Percentiles rank a stretch among this genome's conserved stretches.
Evolutionary conservation across 1,140 invertebrate genomes (phyloP).

Genomic region (Drosophila melanogaster): Release_6_plus_ISO1_MT NT_033779.5:880001-880500

Average conservation of each 20-base stretch:
- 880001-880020: conserved; percentile 63
- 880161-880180: conserved; percentile 43
- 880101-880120: conserved; percentile 50
- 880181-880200: conserved; percentile 44
- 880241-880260: conserved; percentile 61
- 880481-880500: conserved; percentile 62
- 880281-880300: conserved; percentile 40
- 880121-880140: conserved; percentile 67
- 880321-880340: conserved; percentile 66
- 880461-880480: conserved; percentile 52
- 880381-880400: conserved; percentile 67
- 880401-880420: conserved; percentile 60
- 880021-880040: conserved; percentile 22
- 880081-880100: conserved; percentile 65
- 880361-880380: conserved; percentile 58
- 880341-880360: conserved; percentile 64
- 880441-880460: conserved; percentile 41
- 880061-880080: conserved; percentile 69
- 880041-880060: conserved; percentile 50
- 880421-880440: conserved; percentile 54
- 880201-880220: neutral
- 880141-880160: conserved; percentile 53
- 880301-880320: conserved; percentile 20
- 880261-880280: conserved; percentile 69
- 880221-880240: conserved; percentile 33